These are phyloP conservation scores for Eunapius fragilis DNA, from an alignment of 37 sponge, comb jelly and placozoan genomes.

Conservation along the genomic window DNA sequence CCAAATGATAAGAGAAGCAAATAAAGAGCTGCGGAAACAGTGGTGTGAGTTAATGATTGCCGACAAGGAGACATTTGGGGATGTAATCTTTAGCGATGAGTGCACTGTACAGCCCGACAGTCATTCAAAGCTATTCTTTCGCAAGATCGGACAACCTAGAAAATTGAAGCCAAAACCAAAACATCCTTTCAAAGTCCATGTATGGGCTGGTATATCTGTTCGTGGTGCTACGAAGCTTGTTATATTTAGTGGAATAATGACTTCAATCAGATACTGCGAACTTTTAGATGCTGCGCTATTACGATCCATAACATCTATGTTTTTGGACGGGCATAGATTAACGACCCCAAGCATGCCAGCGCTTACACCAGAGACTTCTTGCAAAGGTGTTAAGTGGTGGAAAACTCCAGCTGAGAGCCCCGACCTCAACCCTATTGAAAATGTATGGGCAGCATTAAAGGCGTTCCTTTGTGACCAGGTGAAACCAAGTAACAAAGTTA, in stretches of 20 bases:
- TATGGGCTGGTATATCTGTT: slow-evolving; percentile 41
- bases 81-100: slow-evolving; percentile 34
- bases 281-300: slow-evolving; percentile 16
- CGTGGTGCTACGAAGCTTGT: slow-evolving; percentile 37
- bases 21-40: slow-evolving; percentile 15
- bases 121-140: slow-evolving; percentile 1
- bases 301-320: background rate
- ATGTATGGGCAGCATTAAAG: slow-evolving; percentile 5
- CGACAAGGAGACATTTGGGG: slow-evolving; percentile 2
- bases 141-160: slow-evolving; percentile 6
- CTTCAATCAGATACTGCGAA: slow-evolving; percentile 6
- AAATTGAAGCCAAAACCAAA: slow-evolving; percentile 21
- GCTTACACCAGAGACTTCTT: background rate
- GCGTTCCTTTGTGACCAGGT: slow-evolving; percentile 2
- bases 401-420: slow-evolving; percentile 6
- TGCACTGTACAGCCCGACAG: slow-evolving; percentile 33
- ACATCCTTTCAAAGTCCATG: slow-evolving; percentile 29
- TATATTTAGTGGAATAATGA: slow-evolving; percentile 50
- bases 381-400: slow-evolving; percentile 1
- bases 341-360: background rate
- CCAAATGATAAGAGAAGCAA: slow-evolving; percentile 25
- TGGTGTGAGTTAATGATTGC: slow-evolving; percentile 14
- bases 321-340: slow-evolving; percentile 7
- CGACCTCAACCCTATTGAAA: slow-evolving; percentile 3
- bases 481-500: background rate